These are phyloP conservation scores for Camptogramma bilineatum DNA, from an alignment of 2,888 invertebrate species.

Conservation along the genomic window DNA sequence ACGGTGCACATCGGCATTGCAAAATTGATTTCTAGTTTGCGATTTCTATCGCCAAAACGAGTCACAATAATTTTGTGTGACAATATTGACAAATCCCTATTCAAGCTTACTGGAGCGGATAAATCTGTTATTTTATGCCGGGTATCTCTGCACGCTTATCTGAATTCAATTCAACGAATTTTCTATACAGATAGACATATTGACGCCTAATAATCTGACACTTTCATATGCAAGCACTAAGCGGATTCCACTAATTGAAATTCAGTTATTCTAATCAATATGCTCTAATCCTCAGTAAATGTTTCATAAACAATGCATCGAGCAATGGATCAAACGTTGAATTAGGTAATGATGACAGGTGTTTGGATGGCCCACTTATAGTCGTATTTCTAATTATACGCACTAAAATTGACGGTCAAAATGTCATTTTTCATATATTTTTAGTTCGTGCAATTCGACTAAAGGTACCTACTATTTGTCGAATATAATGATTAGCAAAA, in stretches of 20 bases:
- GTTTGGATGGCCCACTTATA: neutral
- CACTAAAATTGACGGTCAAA: no score
- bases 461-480: neutral
- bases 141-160: slow-evolving; percentile 50
- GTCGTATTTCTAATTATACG: no score
- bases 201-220: slow-evolving; percentile 33
- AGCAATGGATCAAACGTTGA: slow-evolving; percentile 3
- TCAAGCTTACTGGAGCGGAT: slow-evolving; percentile 48
- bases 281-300: slow-evolving; percentile 19
- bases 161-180: slow-evolving; percentile 54
- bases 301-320: slow-evolving; percentile 6
- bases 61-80: slow-evolving; percentile 6
- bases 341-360: neutral
- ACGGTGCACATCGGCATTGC: neutral
- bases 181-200: slow-evolving; percentile 23
- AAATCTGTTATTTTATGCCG: slow-evolving; percentile 35
- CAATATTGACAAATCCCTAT: slow-evolving; percentile 45
- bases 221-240: slow-evolving; percentile 28
- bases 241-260: slow-evolving; percentile 34
- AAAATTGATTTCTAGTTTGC: neutral
- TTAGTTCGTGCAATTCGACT: no score
- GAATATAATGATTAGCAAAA: neutral
- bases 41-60: neutral
- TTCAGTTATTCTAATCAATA: slow-evolving; percentile 28
- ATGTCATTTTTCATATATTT: no score